Evolutionary conservation across 2,888 invertebrate genomes (phyloP), one percentile per base, ranked within the genome.

Genomic region (Aquatica leii): DNA sequence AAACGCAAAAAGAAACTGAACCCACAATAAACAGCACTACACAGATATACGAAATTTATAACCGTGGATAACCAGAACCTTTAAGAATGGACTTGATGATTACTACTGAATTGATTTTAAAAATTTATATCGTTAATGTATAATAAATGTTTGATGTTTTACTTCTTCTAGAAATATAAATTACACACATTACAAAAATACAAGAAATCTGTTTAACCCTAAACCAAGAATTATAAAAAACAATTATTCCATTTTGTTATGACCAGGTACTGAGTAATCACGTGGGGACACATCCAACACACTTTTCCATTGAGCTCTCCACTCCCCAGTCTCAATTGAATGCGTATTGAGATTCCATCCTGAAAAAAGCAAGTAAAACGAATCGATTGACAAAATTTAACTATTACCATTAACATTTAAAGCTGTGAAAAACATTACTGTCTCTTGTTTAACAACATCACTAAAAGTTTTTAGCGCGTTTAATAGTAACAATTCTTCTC

Each of bases 301-400:
- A 9, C 8, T 12, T 37, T 72, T 73, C 74, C 74, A 76, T 14
- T 76, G 66, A 18, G 73, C 72, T 66, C 79, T 72, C 78, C 82
- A 82, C 56, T 81, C 80, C 11, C 78, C 80, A 5, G 80, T 57
- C 24, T 71, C 62, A n/a, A 83, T 68, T 2, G 78, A 77, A 69
- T 82, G 81, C 8, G 71, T 73, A 50, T 73, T 72, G 15, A 75
- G 72, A 53, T 73, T 75, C 83, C 82, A 83, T 12, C 78, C 82
- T 82, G 55, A 35, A 66, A 62, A 51, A 24, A 40, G 17, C 24
- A 12, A 12, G 20, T 15, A 14, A 4, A 43, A n/a, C n/a, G n/a
- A n/a, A n/a, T n/a, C n/a, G n/a, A n/a, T n/a, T n/a, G n/a, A n/a
- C n/a, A n/a, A n/a, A n/a, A n/a, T n/a, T n/a, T n/a, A n/a, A n/a